A percentile compares a stretch with the other conserved stretches of the same genome.
Conservation (phyloP, 1,140 invertebrate genomes). For the Tachypleus tridentatus region DNA sequence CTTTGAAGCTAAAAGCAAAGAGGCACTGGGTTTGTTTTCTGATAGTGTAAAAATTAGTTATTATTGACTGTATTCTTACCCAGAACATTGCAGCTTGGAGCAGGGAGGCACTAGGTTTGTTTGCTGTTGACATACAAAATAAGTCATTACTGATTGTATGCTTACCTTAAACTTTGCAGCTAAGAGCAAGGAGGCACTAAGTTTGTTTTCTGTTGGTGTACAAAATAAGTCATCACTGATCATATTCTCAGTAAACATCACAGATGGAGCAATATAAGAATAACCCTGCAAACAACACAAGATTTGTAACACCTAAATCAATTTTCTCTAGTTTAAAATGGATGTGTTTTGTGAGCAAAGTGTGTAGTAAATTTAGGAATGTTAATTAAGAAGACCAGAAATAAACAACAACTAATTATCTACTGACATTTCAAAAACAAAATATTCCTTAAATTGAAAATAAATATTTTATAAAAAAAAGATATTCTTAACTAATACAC, state of each 20-base stretch:
- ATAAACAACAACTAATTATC: too few relatives aligned
- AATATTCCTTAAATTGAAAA: too few relatives aligned
- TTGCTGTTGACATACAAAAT: conserved; percentile 38
- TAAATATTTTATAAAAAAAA: too few relatives aligned
- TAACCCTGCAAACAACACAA: conserved; percentile 53
- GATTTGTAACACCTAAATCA: too few relatives aligned
- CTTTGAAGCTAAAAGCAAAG: conserved; percentile 36
- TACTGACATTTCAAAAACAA: too few relatives aligned
- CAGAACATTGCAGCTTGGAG: conserved; percentile 40
- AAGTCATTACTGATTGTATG: conserved; percentile 61
- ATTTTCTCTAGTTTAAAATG: too few relatives aligned
- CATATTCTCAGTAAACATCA: conserved; percentile 72
- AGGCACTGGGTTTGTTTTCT: conserved; percentile 39
- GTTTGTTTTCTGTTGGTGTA: conserved; percentile 36
- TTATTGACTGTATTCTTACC: conserved; percentile 56
- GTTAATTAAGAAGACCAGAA: too few relatives aligned
- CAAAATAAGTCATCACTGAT: conserved; percentile 57
- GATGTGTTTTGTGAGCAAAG: too few relatives aligned
- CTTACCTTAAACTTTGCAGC: conserved; percentile 42
- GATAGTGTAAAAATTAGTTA: conserved; percentile 44
- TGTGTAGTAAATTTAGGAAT: too few relatives aligned
- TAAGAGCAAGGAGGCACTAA: conserved; percentile 35
- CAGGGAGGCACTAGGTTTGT: conserved; percentile 37
- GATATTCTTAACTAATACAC: too few relatives aligned
- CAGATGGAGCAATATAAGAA: conserved; percentile 87